phyloP scores from a whole-genome alignment of 2,797 vertebrate species.

The Sphenodon punctatus region DNA sequence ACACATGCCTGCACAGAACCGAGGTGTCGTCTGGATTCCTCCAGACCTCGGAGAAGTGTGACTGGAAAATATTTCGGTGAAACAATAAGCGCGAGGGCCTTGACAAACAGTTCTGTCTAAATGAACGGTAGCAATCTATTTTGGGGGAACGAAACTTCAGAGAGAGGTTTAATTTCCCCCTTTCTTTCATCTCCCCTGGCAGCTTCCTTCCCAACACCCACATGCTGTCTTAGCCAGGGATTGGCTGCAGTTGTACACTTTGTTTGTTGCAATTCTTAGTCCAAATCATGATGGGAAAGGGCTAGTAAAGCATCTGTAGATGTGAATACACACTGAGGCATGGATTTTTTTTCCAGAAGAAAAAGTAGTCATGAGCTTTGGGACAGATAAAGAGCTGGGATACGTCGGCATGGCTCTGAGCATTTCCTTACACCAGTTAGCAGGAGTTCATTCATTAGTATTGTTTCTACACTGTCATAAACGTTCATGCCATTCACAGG shows the following conservation, averaged over 20 bases:
- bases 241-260: not conserved
- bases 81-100: slow-evolving; percentile 23
- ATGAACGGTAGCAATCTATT: too few relatives aligned
- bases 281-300: not conserved
- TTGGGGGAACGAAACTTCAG: slow-evolving; percentile 16
- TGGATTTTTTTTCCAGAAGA: not conserved
- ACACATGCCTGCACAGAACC: slow-evolving; percentile 45
- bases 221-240: not conserved
- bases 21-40: slow-evolving; percentile 54
- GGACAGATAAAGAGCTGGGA: not conserved
- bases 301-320: not conserved
- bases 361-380: not conserved
- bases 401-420: not conserved
- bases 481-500: not conserved
- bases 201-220: not conserved
- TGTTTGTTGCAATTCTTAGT: not conserved
- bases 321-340: not conserved
- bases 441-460: not conserved
- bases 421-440: not conserved
- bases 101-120: slow-evolving; percentile 52
- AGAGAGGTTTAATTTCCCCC: not conserved
- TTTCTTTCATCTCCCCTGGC: slow-evolving; percentile 23
- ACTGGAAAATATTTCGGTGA: slow-evolving; percentile 57
- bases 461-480: not conserved
- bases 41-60: slow-evolving; percentile 2